Evolutionary conservation across 2,888 invertebrate genomes (phyloP).

Genomic region (Scelioninae gen. 1): DNA sequence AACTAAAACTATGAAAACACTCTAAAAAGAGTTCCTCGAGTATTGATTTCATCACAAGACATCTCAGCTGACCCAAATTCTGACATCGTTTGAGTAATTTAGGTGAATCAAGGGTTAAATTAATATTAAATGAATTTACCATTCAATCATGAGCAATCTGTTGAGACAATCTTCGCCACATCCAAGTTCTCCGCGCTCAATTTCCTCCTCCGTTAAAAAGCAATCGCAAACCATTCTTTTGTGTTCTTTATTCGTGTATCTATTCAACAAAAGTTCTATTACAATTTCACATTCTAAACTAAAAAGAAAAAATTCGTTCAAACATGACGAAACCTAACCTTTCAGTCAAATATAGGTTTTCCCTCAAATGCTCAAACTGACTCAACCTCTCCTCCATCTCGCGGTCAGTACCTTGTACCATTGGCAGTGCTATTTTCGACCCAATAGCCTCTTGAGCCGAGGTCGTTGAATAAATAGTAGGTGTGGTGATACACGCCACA

Average conservation of each 20-base stretch:
- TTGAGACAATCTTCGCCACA: slow-evolving; percentile 99
- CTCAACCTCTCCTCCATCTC: slow-evolving; percentile 88
- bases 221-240: slow-evolving; percentile 98
- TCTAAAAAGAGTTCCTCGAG: no score
- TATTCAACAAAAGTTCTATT: slow-evolving; percentile 66
- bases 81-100: no score
- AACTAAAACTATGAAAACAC: no score
- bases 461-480: slow-evolving; percentile 58
- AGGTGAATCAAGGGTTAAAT: no score
- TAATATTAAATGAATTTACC: slow-evolving; percentile 86
- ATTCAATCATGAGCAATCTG: slow-evolving; percentile 98
- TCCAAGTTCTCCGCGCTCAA: slow-evolving; percentile 91
- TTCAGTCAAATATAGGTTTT: slow-evolving; percentile 94
- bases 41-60: no score
- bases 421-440: slow-evolving; percentile 80
- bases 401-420: slow-evolving; percentile 85
- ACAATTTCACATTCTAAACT: no score
- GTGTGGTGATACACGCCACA: slow-evolving; percentile 1
- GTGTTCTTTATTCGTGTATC: slow-evolving; percentile 93
- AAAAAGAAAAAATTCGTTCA: no score
- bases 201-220: slow-evolving; percentile 94
- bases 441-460: slow-evolving; percentile 76
- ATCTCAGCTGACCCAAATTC: no score
- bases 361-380: slow-evolving; percentile 91
- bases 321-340: slow-evolving; percentile 85